Evolutionary conservation across 2,888 invertebrate species (phyloP), one percentile per base, ranked within the genome.

Genomic region (Papilio demoleus): DNA sequence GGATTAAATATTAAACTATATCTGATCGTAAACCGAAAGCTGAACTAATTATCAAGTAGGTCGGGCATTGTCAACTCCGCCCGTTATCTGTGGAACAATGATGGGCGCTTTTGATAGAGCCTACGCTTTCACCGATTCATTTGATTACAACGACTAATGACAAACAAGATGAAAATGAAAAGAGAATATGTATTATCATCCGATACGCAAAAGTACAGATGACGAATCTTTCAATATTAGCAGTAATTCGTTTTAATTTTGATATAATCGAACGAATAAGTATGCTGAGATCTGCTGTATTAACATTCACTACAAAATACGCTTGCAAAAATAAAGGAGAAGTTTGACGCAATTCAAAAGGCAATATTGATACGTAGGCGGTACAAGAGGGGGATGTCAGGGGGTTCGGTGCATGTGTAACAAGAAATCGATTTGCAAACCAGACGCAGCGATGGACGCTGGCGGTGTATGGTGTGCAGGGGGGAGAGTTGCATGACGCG

Each of bases 21-120:
- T 74, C 70, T 65, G 63, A 71, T 73, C 73, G 78, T 76, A 79
- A 80, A 74, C 73, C 73, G 73, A 76, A 72, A 50, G 76, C 76
- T 79, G 75, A 79, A 81, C 81, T 81, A 84, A 86, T 81, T 86
- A 85, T 84, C 88, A 87, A 85, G 79, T 80, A 75, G 81, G 75
- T 75, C 83, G 85, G 84, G 85, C 87, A 82, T 80, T 75, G 79
- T 71, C 70, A 81, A 81, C 80, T 77, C 73, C 6, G 8, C 8
- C 27, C 53, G 36, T 53, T 56, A 53, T 56, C 53, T 40, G 64
- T 40, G 53, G 50, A 64, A 64, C 40, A 40, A 56, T 53, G 50
- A 64, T 19, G 38, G 63, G 62, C 42, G 27, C 19, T 19, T 38
- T 60, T 60, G 38, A 40, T 24, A n/a, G 40, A 40, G 31, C n/a